Base-by-base conservation (phyloP, 2,888 invertebrate species). In the Pyrrhia umbra region DNA sequence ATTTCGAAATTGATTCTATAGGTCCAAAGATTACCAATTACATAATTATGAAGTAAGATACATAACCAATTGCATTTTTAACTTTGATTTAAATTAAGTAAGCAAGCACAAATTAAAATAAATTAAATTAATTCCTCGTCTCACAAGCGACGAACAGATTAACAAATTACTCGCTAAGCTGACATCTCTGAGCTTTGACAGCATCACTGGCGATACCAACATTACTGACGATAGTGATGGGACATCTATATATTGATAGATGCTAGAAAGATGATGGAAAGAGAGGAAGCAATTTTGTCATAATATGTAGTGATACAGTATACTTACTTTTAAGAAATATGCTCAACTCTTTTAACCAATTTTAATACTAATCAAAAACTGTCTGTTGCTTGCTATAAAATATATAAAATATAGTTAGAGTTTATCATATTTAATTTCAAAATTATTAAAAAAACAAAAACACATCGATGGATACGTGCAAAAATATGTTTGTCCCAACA, bases 91-190 rank as follows among this genome's bases (percentile, higher is more conserved):
- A 20, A 18, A 39, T 68, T 23, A 18, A 20, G 42, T 42, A 6
- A 51, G 16, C 25, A 9, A 15, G 3, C 47, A 39, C 45, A 15
- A 6, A 64, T 42, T 52, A 45, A 55, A 25, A 42, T 20, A 54
- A 49, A 66, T 61, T 75, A 61, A 59, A 76, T 63, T 51, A 55
- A 75, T 61, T 55, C 54, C 45, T 15, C 25, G 39, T 47, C 52
- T 51, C 59, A n/a, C n/a, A 16, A 39, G 42, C 50, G 43, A 27
- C 34, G 68, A 58, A 56, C 30, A 45, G 16, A 43, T 54, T 60
- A 80, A 74, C 74, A 74, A 59, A 74, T 77, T 64, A 80, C 45
- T 56, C 37, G 46, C 20, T 42, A 61, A 61, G 45, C 65, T 56
- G 68, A 55, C 76, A 30, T 55, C 61, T 20, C 47, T 50, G 61